These are phyloP conservation scores for Yponomeuta malinellus DNA, from an alignment of 2,888 invertebrate species.

Conservation along the genomic window DNA sequence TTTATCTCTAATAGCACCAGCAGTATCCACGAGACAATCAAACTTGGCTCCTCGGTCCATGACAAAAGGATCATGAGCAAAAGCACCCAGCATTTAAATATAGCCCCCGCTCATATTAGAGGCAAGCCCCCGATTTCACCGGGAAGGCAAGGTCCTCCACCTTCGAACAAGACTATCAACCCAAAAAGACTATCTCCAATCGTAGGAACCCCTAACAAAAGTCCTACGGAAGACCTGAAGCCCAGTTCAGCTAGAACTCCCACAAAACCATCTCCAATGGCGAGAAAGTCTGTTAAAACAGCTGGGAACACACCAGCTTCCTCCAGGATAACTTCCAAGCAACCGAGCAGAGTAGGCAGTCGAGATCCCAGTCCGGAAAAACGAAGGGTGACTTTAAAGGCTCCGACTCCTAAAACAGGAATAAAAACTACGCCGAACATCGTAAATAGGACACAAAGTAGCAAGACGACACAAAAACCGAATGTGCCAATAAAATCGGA, in stretches of 20 bases:
- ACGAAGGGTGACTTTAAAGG: slow-evolving; percentile 36
- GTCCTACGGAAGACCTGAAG: slow-evolving; percentile 57
- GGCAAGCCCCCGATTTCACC: slow-evolving; percentile 70
- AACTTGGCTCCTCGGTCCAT: slow-evolving; percentile 55
- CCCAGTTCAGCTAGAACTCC: slow-evolving; percentile 48
- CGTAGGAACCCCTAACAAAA: slow-evolving; percentile 69
- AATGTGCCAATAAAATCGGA: slow-evolving; percentile 43
- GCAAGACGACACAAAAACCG: slow-evolving; percentile 48
- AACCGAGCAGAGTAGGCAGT: slow-evolving; percentile 55
- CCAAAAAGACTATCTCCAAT: slow-evolving; percentile 68
- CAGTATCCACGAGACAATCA: slow-evolving; percentile 65
- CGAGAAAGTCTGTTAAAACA: slow-evolving; percentile 50
- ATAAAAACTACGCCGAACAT: slow-evolving; percentile 35
- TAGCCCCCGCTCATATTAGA: slow-evolving; percentile 55
- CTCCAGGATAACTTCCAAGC: slow-evolving; percentile 63
- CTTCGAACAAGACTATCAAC: slow-evolving; percentile 60
- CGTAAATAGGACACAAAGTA: slow-evolving; percentile 46
- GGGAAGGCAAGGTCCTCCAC: slow-evolving; percentile 63
- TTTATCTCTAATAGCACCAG: slow-evolving; percentile 69
- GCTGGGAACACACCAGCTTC: slow-evolving; percentile 54
- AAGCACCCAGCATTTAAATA: slow-evolving; percentile 57
- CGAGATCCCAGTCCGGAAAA: slow-evolving; percentile 65
- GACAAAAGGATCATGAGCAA: slow-evolving; percentile 58
- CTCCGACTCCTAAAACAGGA: slow-evolving; percentile 29
- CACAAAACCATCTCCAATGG: slow-evolving; percentile 41